These are phyloP conservation scores for Melanotaenia maccullochi DNA, from an alignment of 2,797 vertebrate genomes.

Conservation along the genomic window DNA sequence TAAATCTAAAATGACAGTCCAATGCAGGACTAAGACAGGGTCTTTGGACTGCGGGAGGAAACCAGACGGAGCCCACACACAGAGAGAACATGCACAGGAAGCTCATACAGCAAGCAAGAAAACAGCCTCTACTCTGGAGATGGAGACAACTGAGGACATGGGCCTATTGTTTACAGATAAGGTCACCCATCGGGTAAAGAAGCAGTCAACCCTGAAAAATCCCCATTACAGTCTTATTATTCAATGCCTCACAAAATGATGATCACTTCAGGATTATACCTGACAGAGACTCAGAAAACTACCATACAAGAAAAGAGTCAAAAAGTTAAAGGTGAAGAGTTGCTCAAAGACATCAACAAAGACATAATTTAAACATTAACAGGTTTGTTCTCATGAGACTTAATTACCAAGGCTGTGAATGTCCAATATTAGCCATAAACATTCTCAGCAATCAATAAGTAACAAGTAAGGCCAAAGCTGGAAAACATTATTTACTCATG, in stretches of 20 bases:
- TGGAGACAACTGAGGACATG: conserved; percentile 47
- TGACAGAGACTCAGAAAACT: background rate
- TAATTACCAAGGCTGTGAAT: conserved; percentile 7
- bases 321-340: background rate
- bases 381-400: conserved; percentile 3
- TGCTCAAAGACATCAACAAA: background rate
- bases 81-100: too few species aligned
- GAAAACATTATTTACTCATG: conserved; percentile 45
- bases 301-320: background rate
- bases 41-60: too few species aligned
- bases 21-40: too few species aligned
- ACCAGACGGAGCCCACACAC: too few species aligned
- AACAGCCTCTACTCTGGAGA: conserved; percentile 23
- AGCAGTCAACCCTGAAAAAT: conserved; percentile 45
- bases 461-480: conserved; percentile 6
- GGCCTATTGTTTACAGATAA: conserved; percentile 50
- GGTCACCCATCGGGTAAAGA: conserved; percentile 55
- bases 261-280: background rate
- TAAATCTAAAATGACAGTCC: too few species aligned
- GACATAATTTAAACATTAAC: background rate
- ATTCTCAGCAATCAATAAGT: conserved; percentile 20
- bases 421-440: conserved; percentile 19
- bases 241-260: background rate
- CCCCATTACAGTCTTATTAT: conserved; percentile 27
- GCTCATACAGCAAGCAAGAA: too few species aligned